phyloP scores from a whole-genome alignment of 2,797 vertebrate genomes.

The Austrolebias charrua region DNA sequence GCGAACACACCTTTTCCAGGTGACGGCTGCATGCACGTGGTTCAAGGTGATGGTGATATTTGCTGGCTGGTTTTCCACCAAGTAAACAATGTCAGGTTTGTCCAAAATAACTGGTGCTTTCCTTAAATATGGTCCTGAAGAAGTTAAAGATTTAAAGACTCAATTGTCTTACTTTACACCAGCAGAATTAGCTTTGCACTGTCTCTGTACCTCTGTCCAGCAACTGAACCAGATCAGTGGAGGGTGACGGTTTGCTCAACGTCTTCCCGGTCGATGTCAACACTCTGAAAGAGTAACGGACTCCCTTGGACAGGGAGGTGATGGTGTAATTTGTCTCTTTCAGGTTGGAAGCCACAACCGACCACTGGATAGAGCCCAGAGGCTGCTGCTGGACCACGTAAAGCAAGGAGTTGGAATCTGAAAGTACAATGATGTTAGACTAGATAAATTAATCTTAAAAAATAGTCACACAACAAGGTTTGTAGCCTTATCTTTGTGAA shows the following conservation, averaged over 20 bases:
- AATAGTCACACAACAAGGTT: no score
- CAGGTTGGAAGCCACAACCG: slow-evolving; percentile 80
- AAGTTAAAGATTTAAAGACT: neutral
- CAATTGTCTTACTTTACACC: no score
- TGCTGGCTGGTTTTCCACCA: slow-evolving; percentile 87
- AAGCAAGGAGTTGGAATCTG: slow-evolving; percentile 84
- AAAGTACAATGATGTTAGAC: neutral
- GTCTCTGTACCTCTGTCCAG: slow-evolving; percentile 81
- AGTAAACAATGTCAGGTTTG: slow-evolving; percentile 88
- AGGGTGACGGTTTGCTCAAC: slow-evolving; percentile 87
- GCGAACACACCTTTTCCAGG: slow-evolving; percentile 87
- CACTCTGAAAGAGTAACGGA: slow-evolving; percentile 89
- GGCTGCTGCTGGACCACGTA: slow-evolving; percentile 92
- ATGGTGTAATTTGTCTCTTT: slow-evolving; percentile 81
- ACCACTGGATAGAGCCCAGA: slow-evolving; percentile 90
- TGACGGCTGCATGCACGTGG: slow-evolving; percentile 87
- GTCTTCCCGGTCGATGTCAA: slow-evolving; percentile 86
- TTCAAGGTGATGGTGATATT: slow-evolving; percentile 88
- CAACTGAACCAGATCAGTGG: slow-evolving; percentile 86
- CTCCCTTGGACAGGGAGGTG: slow-evolving; percentile 85
- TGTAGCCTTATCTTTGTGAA: no score
- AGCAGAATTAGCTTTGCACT: neutral
- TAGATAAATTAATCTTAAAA: no score
- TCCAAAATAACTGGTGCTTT: slow-evolving; percentile 88
- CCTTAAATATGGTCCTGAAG: slow-evolving; percentile 85